A percentile compares a stretch with the other conserved stretches of the same genome.
These are phyloP conservation scores for Neomicropteryx cornuta DNA, from an alignment of 1,140 invertebrate species.

Conservation along the genomic window DNA sequence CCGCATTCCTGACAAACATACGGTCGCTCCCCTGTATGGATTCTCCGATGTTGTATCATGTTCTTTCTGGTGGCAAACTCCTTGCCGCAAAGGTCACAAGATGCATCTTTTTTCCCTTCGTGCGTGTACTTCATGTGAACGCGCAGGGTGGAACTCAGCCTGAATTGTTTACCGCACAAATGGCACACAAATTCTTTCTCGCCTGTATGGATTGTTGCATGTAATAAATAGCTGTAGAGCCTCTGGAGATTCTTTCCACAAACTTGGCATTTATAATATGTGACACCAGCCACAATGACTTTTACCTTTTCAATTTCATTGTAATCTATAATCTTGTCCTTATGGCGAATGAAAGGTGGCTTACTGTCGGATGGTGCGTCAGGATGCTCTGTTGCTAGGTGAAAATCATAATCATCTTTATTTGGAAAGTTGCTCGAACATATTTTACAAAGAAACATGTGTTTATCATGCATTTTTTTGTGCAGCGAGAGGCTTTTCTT, in stretches of 20 bases:
- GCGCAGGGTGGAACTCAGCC: slow-evolving; percentile 46
- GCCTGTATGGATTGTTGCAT: slow-evolving; percentile 55
- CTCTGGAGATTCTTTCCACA: slow-evolving; percentile 50
- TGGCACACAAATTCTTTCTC: slow-evolving; percentile 63
- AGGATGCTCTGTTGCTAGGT: too few relatives aligned
- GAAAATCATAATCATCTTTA: too few relatives aligned
- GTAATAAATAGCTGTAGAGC: slow-evolving; percentile 46
- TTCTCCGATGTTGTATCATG: slow-evolving; percentile 47
- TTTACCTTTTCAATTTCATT: slow-evolving; percentile 29
- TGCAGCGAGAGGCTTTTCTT: too few relatives aligned
- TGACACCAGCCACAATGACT: slow-evolving; percentile 31
- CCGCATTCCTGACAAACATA: slow-evolving; percentile 45
- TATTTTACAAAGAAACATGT: too few relatives aligned
- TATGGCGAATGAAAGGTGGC: too few relatives aligned
- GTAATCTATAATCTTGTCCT: too few relatives aligned
- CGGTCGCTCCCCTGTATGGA: slow-evolving; percentile 53
- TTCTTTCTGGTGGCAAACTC: slow-evolving; percentile 43
- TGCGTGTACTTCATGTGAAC: slow-evolving; percentile 53
- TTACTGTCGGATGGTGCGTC: too few relatives aligned
- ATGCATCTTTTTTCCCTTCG: slow-evolving; percentile 43
- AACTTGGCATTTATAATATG: slow-evolving; percentile 43
- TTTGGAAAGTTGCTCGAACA: too few relatives aligned
- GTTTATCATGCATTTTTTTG: too few relatives aligned
- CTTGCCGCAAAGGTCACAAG: slow-evolving; percentile 41
- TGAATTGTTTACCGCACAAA: slow-evolving; percentile 62